Conservation (phyloP, 1,140 invertebrate genomes). For the Saccostrea cuccullata region DNA sequence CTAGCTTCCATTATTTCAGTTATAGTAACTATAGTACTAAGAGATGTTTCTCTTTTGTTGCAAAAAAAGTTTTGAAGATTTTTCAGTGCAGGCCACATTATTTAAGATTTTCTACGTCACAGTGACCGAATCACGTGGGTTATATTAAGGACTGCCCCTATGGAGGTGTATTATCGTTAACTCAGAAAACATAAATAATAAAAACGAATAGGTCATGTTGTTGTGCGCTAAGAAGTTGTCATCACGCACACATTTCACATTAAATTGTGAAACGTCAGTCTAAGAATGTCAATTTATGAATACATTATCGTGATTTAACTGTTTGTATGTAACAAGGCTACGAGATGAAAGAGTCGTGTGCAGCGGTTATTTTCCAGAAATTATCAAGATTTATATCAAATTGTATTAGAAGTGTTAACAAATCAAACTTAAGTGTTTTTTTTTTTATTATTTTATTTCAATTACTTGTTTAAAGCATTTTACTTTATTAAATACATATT, state of each 20-base stretch:
- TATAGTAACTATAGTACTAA: neutral
- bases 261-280: conserved; percentile 24
- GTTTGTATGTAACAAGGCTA: neutral
- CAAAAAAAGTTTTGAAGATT: neutral
- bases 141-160: neutral
- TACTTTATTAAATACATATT: no score
- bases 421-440: no score
- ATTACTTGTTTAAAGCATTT: no score
- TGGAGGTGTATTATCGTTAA: conserved; percentile 23
- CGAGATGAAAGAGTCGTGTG: neutral
- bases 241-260: conserved; percentile 20
- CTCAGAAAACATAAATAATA: conserved; percentile 17
- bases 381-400: neutral
- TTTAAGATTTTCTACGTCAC: conserved; percentile 11
- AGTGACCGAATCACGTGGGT: neutral
- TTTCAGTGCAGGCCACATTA: neutral
- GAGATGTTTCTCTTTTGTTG: neutral
- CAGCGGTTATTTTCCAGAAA: neutral
- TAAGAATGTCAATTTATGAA: conserved; percentile 14
- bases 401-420: no score
- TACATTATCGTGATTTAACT: conserved; percentile 6
- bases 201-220: neutral
- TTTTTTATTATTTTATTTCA: no score
- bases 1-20: neutral
- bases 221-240: conserved; percentile 1